Evolutionary conservation across 2,797 vertebrate species (phyloP).

Genomic region (Rachycentron canadum): DNA sequence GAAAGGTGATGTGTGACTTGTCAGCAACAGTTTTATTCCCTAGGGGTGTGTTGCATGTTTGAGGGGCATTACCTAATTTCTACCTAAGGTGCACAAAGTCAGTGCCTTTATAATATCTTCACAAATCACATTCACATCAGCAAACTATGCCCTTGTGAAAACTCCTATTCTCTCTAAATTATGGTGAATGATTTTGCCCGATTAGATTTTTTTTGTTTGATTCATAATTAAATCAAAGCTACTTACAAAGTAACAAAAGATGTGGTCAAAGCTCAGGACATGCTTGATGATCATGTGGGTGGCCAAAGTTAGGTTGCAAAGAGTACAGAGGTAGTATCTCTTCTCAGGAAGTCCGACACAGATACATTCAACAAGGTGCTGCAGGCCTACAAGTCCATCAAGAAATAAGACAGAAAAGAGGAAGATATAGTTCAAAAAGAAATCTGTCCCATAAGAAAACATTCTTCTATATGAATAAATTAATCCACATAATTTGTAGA

Average conservation of each 20-base stretch:
- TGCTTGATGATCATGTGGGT: constrained; percentile 69
- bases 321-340: constrained; percentile 69
- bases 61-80: too few relatives aligned
- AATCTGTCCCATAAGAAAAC: neutral
- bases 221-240: neutral
- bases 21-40: too few relatives aligned
- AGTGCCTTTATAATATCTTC: too few relatives aligned
- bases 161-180: too few relatives aligned
- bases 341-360: constrained; percentile 15
- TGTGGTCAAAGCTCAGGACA: constrained; percentile 76
- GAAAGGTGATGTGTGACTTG: too few relatives aligned
- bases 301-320: constrained; percentile 59
- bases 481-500: neutral
- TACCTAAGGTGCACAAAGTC: too few relatives aligned
- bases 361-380: constrained; percentile 73
- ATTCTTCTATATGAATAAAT: neutral
- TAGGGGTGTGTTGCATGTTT: too few relatives aligned
- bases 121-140: too few relatives aligned
- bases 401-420: neutral
- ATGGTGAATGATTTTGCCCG: neutral
- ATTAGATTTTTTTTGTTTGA: neutral
- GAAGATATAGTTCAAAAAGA: neutral
- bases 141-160: too few relatives aligned
- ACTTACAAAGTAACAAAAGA: constrained; percentile 77
- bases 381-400: constrained; percentile 60